Evolutionary conservation across 2,797 vertebrate species (phyloP), one percentile per base, ranked within the genome.

Genomic region (Sparus aurata): DNA sequence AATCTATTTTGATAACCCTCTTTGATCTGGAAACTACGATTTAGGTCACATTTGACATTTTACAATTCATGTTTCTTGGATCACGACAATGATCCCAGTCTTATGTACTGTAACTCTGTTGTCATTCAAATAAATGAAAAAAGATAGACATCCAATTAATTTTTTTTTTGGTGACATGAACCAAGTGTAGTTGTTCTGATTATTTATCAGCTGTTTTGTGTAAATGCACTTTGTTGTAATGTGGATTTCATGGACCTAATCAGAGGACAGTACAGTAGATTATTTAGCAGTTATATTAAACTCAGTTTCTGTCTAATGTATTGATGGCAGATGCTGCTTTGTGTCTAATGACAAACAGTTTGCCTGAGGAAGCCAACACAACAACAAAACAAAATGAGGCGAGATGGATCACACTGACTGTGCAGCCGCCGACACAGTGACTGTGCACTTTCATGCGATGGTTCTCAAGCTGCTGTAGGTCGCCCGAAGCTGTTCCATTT

Each of bases 341-440:
- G 41, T 34, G 20, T 79, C 73, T 54, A 61, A 77, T 80, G 87
- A 86, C 69, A 62, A 81, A 87, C 49, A 3, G 67, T 60, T 81
- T 13, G 77, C 78, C 68, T 1, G 55, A 66, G 74, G 87, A 84
- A 20, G 60, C 16, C 5, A 53, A 85, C 74, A 84, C 77, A 61
- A 58, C 71, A 65, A 84, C 45, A 1, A 63, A 75, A 70, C 69
- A 54, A 79, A 79, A 77, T 41, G 67, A 87, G 75, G 22, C 15
- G 30, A 73, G 75, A 83, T 84, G 82, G 77, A 84, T 85, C 85
- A 70, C 74, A 46, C 16, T 45, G 67, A 64, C 69, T 47, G 73
- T 20, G 46, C 62, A 27, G 58, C 27, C 12, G 0, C 22, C 50
- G 11, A 27, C 72, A 46, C 47, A 30, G 60, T 74, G 81, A 82